Evolutionary conservation across 1,140 invertebrate species (phyloP), one percentile per base, ranked within the genome.

Genomic region (Phymorhynchus buccinoides): DNA sequence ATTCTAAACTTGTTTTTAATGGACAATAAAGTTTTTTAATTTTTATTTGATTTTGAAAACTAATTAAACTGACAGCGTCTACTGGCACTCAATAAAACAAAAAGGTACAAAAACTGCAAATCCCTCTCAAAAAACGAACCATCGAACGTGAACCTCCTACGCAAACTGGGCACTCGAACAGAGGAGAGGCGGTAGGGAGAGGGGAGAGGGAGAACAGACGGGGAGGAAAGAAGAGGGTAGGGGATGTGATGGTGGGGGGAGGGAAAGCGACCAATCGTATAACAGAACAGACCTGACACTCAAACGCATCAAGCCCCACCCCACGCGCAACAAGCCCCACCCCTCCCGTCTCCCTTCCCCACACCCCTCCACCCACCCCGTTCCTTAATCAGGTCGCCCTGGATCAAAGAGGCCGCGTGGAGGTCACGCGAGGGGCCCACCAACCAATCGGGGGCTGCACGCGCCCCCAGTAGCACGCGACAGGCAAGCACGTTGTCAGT

Each of bases 391-490:
- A 62, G 56, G n/a, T n/a, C 56, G 56, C 12, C n/a, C 56, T 6
- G 56, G 73, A 75, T 75, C 73, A 75, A 75, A 75, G 73, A 7
- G 68, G 27, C 1, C 56, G 37, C 30, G 7, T 27, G 41, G 37
- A 75, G 73, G 73, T 75, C 73, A 75, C 73, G 73, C 73, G 9
- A 14, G 56, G 56, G 56, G 62, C 62, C 3, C 30, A n/a, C 42
- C 35, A 30, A 75, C 73, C 73, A 75, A 75, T 75, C 73, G 37
- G 32, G 14, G 37, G 4, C 35, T 41, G 73, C 73, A 75, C 73
- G 73, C 35, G 37, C 73, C 37, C 1, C 12, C 16, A 75, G 22
- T n/a, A 12, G 73, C 73, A 75, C 73, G 73, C 73, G 73, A 75
- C 35, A 3, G n/a, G 14, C 18, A 6, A 27, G 56, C n/a, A n/a